These are phyloP conservation scores for Belgica antarctica DNA, from an alignment of 2,888 invertebrate species.

Conservation along the genomic window DNA sequence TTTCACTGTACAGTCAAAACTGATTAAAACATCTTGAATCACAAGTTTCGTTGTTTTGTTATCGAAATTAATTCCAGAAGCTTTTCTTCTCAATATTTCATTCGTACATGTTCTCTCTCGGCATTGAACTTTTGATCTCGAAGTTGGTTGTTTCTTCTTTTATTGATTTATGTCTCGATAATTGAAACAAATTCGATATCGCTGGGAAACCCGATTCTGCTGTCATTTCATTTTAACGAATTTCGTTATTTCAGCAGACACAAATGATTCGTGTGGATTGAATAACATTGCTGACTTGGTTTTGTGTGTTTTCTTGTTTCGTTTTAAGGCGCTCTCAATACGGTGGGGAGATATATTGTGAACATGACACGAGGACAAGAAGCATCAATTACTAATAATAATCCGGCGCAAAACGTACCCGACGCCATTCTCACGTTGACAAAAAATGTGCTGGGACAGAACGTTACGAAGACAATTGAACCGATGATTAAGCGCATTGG, in stretches of 20 bases:
- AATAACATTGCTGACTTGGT: too few species aligned
- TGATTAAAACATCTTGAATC: too few species aligned
- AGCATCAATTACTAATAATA: constrained; percentile 51
- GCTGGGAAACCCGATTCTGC: not conserved
- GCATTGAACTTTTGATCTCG: too few species aligned
- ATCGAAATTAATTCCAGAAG: too few species aligned
- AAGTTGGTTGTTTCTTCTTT: too few species aligned
- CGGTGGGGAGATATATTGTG: constrained; percentile 79
- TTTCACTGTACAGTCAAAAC: too few species aligned
- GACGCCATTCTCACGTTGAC: constrained; percentile 76
- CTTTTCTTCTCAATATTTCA: too few species aligned
- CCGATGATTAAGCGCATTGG: constrained; percentile 61
- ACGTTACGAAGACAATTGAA: constrained; percentile 77
- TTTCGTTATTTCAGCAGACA: too few species aligned
- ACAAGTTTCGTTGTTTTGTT: too few species aligned
- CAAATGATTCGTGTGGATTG: too few species aligned
- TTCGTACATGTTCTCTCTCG: too few species aligned
- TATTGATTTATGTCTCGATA: constrained; percentile 26
- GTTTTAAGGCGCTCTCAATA: constrained; percentile 75
- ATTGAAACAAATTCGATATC: constrained; percentile 38
- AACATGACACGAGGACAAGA: constrained; percentile 66
- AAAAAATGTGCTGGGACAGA: constrained; percentile 71
- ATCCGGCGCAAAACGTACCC: constrained; percentile 61
- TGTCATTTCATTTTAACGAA: not conserved
- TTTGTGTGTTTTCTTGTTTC: not conserved